Percentiles rank a stretch among this genome's conserved stretches.
phyloP scores from a whole-genome alignment of 2,797 vertebrate species.

The Eidolon dupreanum region DNA sequence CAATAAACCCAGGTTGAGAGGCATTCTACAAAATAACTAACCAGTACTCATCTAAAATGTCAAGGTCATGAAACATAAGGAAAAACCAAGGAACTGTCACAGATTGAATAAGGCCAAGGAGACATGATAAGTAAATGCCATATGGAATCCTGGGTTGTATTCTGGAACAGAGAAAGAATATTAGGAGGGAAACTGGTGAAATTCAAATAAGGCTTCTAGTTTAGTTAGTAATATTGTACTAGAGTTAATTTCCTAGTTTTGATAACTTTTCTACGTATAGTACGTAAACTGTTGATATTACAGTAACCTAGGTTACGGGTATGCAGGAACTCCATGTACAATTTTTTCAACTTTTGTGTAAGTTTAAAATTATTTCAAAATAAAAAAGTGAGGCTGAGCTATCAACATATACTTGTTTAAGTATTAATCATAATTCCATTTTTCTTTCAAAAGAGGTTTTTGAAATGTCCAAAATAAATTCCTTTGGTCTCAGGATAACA shows the following conservation, averaged over 20 bases:
- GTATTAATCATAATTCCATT: not conserved
- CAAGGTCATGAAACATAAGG: not conserved
- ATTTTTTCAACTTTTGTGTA: slow-evolving; percentile 32
- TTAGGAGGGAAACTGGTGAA: not conserved
- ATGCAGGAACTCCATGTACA: not conserved
- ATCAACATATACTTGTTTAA: not conserved
- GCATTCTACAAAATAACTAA: not conserved
- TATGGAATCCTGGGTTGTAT: not conserved
- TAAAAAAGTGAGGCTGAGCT: not conserved
- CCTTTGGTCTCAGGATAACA: not conserved
- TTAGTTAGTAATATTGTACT: not conserved
- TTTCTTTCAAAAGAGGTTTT: slow-evolving; percentile 39
- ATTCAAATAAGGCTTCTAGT: not conserved
- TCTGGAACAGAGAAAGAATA: not conserved
- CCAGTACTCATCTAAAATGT: not conserved
- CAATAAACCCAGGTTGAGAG: not conserved
- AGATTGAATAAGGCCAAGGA: not conserved
- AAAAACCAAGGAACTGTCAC: not conserved
- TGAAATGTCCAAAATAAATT: slow-evolving; percentile 26
- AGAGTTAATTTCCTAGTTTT: slow-evolving; percentile 31
- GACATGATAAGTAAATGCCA: not conserved
- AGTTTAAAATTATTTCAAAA: slow-evolving; percentile 40
- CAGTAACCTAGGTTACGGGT: not conserved
- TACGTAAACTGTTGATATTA: slow-evolving; percentile 29
- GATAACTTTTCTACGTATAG: not conserved